These are phyloP conservation scores for Salpingus planirostris DNA, from an alignment of 2,888 invertebrate species.

Conservation along the genomic window DNA sequence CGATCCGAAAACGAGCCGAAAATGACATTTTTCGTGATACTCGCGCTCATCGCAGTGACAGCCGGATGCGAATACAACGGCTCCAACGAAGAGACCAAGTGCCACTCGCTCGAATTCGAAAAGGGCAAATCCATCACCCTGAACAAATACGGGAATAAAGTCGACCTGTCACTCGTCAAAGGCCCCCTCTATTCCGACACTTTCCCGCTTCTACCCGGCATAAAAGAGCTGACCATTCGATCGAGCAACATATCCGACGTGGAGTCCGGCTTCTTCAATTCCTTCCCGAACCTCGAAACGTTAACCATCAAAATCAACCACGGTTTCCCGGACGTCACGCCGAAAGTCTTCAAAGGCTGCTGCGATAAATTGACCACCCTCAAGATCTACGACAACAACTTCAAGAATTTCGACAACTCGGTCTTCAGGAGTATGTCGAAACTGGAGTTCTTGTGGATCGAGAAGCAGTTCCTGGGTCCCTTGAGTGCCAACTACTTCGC, in stretches of 20 bases:
- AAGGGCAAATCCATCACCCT: conserved; percentile 7
- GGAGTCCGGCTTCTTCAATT: conserved; percentile 10
- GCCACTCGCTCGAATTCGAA: conserved; percentile 10
- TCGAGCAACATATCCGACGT: conserved; percentile 12
- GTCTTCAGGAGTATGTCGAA: conserved; percentile 7
- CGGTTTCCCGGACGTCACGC: conserved; percentile 15
- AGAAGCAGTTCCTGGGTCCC: conserved; percentile 11
- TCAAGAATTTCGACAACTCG: conserved; percentile 9
- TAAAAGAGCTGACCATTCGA: conserved; percentile 10
- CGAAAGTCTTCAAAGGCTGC: conserved; percentile 7
- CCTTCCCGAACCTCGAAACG: conserved; percentile 11
- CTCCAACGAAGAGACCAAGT: conserved; percentile 10
- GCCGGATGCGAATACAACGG: conserved; percentile 10
- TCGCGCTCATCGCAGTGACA: neutral
- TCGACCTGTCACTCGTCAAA: conserved; percentile 10
- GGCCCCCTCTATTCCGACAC: conserved; percentile 9
- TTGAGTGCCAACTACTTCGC: conserved; percentile 10
- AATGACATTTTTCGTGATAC: neutral
- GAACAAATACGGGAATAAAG: conserved; percentile 11
- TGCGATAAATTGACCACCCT: conserved; percentile 11
- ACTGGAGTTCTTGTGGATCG: conserved; percentile 14
- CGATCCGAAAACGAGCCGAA: too few species aligned
- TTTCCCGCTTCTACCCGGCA: conserved; percentile 9
- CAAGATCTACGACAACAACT: conserved; percentile 12
- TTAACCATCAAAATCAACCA: conserved; percentile 15